Evolutionary conservation across 2,888 invertebrate genomes (phyloP), one percentile per base, ranked within the genome.

Genomic region (Leucoma salicis): DNA sequence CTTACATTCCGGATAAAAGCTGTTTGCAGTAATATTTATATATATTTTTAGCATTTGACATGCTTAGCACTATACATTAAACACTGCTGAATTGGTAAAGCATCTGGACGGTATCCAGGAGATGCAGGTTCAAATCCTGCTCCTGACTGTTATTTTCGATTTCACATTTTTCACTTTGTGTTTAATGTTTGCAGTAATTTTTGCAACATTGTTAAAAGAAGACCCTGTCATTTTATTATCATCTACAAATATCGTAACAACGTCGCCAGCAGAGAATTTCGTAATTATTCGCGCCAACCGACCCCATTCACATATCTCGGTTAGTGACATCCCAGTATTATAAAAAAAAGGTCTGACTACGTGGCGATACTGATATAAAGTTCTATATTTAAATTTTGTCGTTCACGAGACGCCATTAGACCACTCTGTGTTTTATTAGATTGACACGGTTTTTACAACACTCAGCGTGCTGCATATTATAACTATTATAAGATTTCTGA

Each of bases 341-440:
- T 54, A 75, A 82, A 77, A 72, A 81, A 82, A 77, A 72, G 74
- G 72, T 41, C 58, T 69, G 64, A 57, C 60, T 62, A 56, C 55
- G 64, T 50, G 53, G 59, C 44, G 57, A 56, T 78, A 72, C 80
- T 80, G 75, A 78, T 86, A 85, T 86, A 85, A 85, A 86, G 78
- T 82, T 87, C 87, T 86, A 87, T 76, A 76, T 82, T 82, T 80
- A 74, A 81, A 83, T 72, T 75, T 70, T 72, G 66, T 74, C 74
- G 77, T 66, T 66, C 47, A 49, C 49, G 64, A 65, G 64, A 66
- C 68, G 61, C 62, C 60, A 66, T 74, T 74, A 77, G 74, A 67
- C 74, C 70, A 77, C 67, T 53, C 49, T 49, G 53, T 52, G 49
- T 49, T 63, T 70, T 70, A 63, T 49, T 51, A 46, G 34, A 46